Base-by-base conservation (phyloP, 2,797 vertebrate species). In the Capromys pilorides region DNA sequence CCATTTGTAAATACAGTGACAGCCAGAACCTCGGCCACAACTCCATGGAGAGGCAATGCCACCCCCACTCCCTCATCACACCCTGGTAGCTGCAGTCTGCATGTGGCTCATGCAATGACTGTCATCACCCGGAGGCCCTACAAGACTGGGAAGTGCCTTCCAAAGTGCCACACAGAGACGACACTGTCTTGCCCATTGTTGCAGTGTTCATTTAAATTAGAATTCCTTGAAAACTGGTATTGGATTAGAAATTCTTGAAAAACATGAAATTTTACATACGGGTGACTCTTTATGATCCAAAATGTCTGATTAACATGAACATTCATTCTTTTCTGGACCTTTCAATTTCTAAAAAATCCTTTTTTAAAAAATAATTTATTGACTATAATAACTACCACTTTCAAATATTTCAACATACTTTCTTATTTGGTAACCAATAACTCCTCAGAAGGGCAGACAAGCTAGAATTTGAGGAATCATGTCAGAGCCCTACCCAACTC, bases 121-220 rank as follows among this genome's bases (percentile, higher is more conserved):
- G 93, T 93, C 96, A 88, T 0, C 39, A 97, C 95, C 96, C 94
- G 41, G 39, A 96, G 95, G 97, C 87, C 93, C 90, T 96, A 95
- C 85, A 95, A 94, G 94, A 95, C 36, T 79, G 78, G 85, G 85
- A 92, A 97, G 93, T 94, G 97, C 87, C 95, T 96, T 95, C 91
- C 86, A 88, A 97, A 93, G 87, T 90, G 90, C 95, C 95, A 97
- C 91, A 94, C 89, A 94, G 96, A 97, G 96, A 96, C 97, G 93
- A 96, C 97, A 94, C 96, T 96, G 96, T 93, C 96, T 93, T 96
- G 96, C 95, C 94, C 86, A 61, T 95, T 95, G 95, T 95, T 92
- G 85, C 85, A 88, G 86, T 22, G 8, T 95, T 97, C 94, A 97
- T 96, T 97, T 95, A 97, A 97, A 97, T 95, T 93, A 91, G 45